Evolutionary conservation across 2,797 vertebrate species (phyloP), one percentile per base, ranked within the genome.

Genomic region (Peromyscus attwateri): DNA sequence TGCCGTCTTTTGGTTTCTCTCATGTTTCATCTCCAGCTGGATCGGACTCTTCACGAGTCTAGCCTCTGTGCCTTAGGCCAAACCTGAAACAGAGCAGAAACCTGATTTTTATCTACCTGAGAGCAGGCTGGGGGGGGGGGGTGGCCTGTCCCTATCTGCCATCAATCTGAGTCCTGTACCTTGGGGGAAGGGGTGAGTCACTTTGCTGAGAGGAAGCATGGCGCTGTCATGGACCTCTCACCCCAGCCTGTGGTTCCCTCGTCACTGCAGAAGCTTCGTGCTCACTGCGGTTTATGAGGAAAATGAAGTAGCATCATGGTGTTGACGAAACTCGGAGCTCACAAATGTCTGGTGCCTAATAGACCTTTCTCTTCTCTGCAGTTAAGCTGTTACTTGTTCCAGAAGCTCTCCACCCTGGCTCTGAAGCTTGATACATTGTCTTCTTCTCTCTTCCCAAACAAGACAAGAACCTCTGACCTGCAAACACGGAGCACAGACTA

Each of bases 361-460:
- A 73, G 49, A 70, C 14, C 14, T 92, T 76, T n/a, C 71, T 77
- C 88, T 91, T 92, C 87, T 83, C 55, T 31, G 60, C 25, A 40
- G 37, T 91, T 80, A 92, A 87, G 21, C 57, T 79, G 85, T 46
- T 89, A 23, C 9, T 70, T 37, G 25, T 97, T 82, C 91, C 75
- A 46, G 43, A 89, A 95, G 71, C 27, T 37, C 92, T 37, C 13
- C 31, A 37, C 19, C 14, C 17, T 40, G 66, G 40, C 37, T 43
- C 60, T 4, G 23, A 87, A 43, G 23, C 21, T 66, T 57, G 11
- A 6, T 9, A 1, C 52, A 55, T 57, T 89, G 81, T 40, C 71
- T 11, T 76, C 71, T 11, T 76, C 64, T 80, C 60, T 90, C 64
- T 84, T 73, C 62, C 52, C 16, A 60, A 57, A 34, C 34, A 83